Evolutionary conservation across 2,113 vertebrate species (phyloP).

Genomic region (Aix galericulata): DNA sequence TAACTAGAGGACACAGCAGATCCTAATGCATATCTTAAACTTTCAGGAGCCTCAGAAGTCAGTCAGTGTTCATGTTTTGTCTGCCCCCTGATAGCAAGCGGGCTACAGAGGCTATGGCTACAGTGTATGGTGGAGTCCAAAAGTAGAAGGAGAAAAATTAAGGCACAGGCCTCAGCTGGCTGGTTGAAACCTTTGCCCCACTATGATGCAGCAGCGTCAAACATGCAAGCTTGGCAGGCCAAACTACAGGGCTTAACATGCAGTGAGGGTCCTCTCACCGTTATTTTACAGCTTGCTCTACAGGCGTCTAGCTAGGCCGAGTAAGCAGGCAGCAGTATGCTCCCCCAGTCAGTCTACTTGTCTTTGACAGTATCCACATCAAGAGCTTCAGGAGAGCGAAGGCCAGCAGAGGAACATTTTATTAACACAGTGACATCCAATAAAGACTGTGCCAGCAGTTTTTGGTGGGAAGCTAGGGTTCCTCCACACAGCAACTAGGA

Average conservation of each 20-base stretch:
- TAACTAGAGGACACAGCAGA: neutral
- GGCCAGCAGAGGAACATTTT: neutral
- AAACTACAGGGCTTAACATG: neutral
- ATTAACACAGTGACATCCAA: neutral
- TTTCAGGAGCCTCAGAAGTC: neutral
- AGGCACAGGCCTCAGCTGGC: neutral
- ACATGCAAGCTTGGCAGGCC: neutral
- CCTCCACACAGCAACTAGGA: neutral
- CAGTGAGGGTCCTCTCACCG: neutral
- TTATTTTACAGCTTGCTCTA: neutral
- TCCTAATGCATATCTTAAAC: neutral
- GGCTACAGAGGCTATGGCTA: neutral
- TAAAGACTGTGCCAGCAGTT: neutral
- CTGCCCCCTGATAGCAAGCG: neutral
- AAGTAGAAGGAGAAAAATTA: neutral
- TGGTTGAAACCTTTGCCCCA: neutral
- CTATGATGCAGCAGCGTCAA: neutral
- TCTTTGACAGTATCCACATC: neutral
- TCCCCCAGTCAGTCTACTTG: fast-evolving
- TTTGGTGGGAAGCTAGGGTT: neutral
- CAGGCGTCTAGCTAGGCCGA: neutral
- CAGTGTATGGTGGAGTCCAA: fast-evolving
- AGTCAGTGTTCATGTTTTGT: neutral
- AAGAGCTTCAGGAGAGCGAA: neutral
- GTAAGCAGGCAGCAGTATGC: neutral